phyloP scores from a whole-genome alignment of 1,140 invertebrate genomes.

The Wiebesia pumilae region DNA sequence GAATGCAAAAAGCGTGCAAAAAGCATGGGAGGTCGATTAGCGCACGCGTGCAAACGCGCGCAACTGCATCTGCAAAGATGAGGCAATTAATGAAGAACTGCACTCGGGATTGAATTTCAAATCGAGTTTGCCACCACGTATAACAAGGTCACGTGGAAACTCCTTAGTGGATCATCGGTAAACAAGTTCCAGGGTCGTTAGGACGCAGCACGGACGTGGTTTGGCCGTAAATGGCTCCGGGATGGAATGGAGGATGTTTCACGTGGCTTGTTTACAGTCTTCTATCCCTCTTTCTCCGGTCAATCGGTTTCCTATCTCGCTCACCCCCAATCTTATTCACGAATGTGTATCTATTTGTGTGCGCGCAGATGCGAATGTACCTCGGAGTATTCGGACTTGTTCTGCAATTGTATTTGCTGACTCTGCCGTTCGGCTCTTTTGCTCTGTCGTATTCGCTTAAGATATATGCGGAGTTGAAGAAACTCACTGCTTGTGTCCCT shows the following conservation, averaged over 20 bases:
- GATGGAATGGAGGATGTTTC: background rate
- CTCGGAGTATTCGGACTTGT: slow-evolving; percentile 59
- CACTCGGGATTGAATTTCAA: too few species aligned
- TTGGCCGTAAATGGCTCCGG: background rate
- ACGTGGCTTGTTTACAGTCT: slow-evolving; percentile 67
- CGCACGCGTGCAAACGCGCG: too few species aligned
- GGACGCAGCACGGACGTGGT: slow-evolving; percentile 52
- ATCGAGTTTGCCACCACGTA: background rate
- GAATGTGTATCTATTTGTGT: background rate
- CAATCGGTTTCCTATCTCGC: slow-evolving; percentile 65
- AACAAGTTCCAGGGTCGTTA: slow-evolving; percentile 69
- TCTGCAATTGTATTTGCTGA: slow-evolving; percentile 66
- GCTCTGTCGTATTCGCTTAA: slow-evolving; percentile 60
- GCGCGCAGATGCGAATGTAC: slow-evolving; percentile 6
- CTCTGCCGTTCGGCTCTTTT: slow-evolving; percentile 56
- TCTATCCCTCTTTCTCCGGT: slow-evolving; percentile 56
- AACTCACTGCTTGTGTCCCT: background rate
- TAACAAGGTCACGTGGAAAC: background rate
- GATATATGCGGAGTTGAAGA: slow-evolving; percentile 47
- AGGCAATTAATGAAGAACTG: too few species aligned
- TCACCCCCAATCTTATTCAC: slow-evolving; percentile 52
- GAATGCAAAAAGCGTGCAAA: too few species aligned
- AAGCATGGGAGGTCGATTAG: too few species aligned
- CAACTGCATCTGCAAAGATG: too few species aligned
- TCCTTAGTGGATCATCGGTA: slow-evolving; percentile 58